These are phyloP conservation scores for Tryphoninae sp. DNA, from an alignment of 2,888 invertebrate genomes.

Conservation along the genomic window DNA sequence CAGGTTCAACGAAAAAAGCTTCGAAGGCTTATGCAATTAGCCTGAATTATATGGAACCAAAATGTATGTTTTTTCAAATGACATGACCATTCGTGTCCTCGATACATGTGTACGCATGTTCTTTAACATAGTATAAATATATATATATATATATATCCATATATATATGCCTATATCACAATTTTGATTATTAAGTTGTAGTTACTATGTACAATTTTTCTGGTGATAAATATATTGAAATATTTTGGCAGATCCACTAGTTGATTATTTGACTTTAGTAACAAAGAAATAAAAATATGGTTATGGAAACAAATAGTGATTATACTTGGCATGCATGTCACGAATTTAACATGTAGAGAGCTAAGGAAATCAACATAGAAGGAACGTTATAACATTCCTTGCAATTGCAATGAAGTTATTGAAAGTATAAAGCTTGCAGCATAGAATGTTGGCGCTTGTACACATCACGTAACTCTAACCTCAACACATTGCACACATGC, in stretches of 20 bases:
- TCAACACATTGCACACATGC: too few species aligned
- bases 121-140: slow-evolving; percentile 62
- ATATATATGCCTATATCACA: slow-evolving; percentile 69
- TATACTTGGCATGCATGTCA: too few species aligned
- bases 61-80: slow-evolving; percentile 48
- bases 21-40: slow-evolving; percentile 44
- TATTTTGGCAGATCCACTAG: slow-evolving; percentile 76
- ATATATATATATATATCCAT: slow-evolving; percentile 65
- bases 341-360: too few species aligned
- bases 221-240: slow-evolving; percentile 77
- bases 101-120: slow-evolving; percentile 49
- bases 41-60: slow-evolving; percentile 59
- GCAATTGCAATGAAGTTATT: too few species aligned
- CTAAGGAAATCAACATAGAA: too few species aligned
- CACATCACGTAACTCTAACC: too few species aligned
- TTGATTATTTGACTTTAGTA: slow-evolving; percentile 23
- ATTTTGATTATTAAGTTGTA: slow-evolving; percentile 74
- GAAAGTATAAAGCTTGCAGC: too few species aligned
- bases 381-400: too few species aligned
- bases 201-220: slow-evolving; percentile 77
- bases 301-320: neutral
- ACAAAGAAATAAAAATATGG: neutral
- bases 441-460: too few species aligned
- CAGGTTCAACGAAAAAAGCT: slow-evolving; percentile 29
- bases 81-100: slow-evolving; percentile 37